Evolutionary conservation across 1,140 invertebrate genomes (phyloP).

Genomic region (Lepidotrigona ventralis): DNA sequence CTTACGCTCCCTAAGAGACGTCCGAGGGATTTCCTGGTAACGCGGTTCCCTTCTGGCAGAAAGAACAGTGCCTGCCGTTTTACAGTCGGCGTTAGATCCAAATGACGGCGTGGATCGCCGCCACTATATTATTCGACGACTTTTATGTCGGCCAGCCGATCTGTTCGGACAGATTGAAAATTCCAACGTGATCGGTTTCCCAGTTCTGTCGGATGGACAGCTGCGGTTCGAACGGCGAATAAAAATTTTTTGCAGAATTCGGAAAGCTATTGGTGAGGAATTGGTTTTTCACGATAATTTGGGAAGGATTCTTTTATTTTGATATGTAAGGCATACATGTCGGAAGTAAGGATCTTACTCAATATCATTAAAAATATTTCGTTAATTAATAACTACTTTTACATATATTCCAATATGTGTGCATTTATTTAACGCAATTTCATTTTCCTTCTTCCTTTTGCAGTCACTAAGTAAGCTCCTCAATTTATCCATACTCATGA

Average conservation of each 20-base stretch:
- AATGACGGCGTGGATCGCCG: background rate
- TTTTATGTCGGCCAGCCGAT: background rate
- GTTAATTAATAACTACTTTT: no score
- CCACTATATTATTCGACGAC: background rate
- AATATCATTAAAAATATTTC: no score
- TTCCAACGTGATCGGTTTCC: background rate
- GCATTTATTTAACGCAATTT: no score
- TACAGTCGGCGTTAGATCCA: conserved; percentile 34
- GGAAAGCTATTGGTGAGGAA: no score
- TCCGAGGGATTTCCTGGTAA: conserved; percentile 18
- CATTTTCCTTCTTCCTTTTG: no score
- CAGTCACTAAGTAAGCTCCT: no score
- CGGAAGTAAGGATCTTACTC: no score
- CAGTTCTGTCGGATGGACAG: background rate
- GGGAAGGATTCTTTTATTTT: no score
- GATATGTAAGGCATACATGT: no score
- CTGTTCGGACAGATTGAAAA: conserved; percentile 1
- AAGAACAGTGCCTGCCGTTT: background rate
- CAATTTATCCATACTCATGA: no score
- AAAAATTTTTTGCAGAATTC: background rate
- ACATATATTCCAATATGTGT: no score
- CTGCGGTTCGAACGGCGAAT: background rate
- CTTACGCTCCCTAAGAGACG: conserved; percentile 12
- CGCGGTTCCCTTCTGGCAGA: background rate
- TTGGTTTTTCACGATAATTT: no score